A percentile compares a stretch with the other conserved stretches of the same genome.
phyloP scores from a whole-genome alignment of 2,113 vertebrate genomes.

The Labrus mixtus region DNA sequence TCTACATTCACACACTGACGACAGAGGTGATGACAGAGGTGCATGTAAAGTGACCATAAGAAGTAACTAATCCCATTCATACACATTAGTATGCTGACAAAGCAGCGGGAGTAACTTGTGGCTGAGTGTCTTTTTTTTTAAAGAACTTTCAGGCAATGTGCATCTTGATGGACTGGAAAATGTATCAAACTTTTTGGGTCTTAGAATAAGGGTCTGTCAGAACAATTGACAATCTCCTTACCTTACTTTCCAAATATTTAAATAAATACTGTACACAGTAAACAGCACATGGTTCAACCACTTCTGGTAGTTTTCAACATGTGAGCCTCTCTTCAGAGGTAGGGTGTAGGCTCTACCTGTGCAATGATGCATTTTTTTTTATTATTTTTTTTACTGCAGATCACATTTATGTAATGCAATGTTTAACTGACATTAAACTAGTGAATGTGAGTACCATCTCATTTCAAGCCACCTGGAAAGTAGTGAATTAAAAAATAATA shows the following conservation, averaged over 20 bases:
- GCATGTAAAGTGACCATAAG: no score
- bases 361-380: conserved; percentile 24
- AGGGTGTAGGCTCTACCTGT: conserved; percentile 8
- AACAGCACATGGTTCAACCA: conserved; percentile 28
- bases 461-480: no score
- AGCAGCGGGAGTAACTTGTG: no score
- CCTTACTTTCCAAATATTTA: neutral
- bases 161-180: neutral
- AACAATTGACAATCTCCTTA: neutral
- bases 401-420: conserved; percentile 2
- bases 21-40: no score
- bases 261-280: conserved; percentile 55
- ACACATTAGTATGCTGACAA: no score
- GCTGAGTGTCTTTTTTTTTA: no score
- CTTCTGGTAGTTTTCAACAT: conserved; percentile 12
- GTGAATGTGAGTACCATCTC: neutral
- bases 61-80: no score
- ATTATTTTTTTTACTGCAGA: conserved; percentile 10
- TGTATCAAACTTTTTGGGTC: neutral
- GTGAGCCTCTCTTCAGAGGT: conserved; percentile 4
- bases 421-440: neutral
- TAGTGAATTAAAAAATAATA: no score
- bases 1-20: no score
- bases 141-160: no score
- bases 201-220: neutral